These are phyloP conservation scores for Enoplosus armatus DNA, from an alignment of 2,797 vertebrate species.

Conservation along the genomic window DNA sequence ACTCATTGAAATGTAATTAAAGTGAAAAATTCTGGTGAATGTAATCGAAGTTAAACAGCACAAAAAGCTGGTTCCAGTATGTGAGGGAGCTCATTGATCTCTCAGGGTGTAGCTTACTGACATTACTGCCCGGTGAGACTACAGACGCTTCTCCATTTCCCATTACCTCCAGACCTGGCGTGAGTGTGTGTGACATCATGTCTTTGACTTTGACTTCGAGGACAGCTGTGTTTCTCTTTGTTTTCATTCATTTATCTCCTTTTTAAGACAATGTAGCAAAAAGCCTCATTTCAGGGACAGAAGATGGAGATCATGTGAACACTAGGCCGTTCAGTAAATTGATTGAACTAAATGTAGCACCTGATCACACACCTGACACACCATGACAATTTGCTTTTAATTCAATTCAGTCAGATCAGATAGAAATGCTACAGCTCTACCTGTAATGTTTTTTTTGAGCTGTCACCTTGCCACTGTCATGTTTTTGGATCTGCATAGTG, in stretches of 20 bases:
- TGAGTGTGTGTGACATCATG: constrained; percentile 63
- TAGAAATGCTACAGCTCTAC: constrained; percentile 25
- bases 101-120: constrained; percentile 40
- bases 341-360: not conserved
- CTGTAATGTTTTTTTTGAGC: constrained; percentile 6
- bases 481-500: constrained; percentile 20
- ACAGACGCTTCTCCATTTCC: constrained; percentile 50
- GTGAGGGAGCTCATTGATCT: constrained; percentile 27
- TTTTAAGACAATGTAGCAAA: not conserved
- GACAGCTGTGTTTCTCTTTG: constrained; percentile 49
- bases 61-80: not conserved
- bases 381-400: not conserved
- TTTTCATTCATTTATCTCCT: constrained; percentile 6
- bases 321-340: not conserved
- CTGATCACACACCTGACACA: not conserved
- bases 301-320: not conserved
- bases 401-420: not conserved
- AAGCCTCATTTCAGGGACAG: not conserved
- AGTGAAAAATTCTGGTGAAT: constrained; percentile 19
- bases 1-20: constrained; percentile 32
- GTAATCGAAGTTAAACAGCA: constrained; percentile 6
- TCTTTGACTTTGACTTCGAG: constrained; percentile 57
- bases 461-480: constrained; percentile 13
- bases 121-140: constrained; percentile 45
- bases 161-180: constrained; percentile 55